These are phyloP conservation scores for Allobates femoralis DNA, from an alignment of 2,797 vertebrate genomes.

Conservation along the genomic window DNA sequence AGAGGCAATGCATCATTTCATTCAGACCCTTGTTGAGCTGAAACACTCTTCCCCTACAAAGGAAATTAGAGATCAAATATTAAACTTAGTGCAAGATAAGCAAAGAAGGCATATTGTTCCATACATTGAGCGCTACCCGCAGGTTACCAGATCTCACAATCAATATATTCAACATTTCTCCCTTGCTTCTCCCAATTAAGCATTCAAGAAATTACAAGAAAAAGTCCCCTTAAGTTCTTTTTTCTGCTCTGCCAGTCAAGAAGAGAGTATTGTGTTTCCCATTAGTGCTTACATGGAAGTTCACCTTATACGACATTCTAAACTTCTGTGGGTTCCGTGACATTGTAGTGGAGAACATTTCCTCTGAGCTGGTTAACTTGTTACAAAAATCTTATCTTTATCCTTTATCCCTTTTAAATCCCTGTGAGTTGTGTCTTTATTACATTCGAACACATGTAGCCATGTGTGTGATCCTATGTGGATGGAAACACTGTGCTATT, in stretches of 20 bases:
- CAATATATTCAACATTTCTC: constrained; percentile 68
- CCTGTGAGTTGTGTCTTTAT: constrained; percentile 13
- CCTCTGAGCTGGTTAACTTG: constrained; percentile 60
- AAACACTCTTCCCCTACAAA: constrained; percentile 65
- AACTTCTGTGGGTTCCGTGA: constrained; percentile 63
- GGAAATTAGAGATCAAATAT: constrained; percentile 71
- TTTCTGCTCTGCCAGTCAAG: constrained; percentile 69
- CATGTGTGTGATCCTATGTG: neutral
- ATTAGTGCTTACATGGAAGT: constrained; percentile 67
- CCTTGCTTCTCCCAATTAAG: constrained; percentile 68
- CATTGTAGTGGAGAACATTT: constrained; percentile 57
- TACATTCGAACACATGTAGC: constrained; percentile 13
- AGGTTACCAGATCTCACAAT: constrained; percentile 68
- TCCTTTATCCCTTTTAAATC: constrained; percentile 34
- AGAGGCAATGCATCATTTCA: constrained; percentile 63
- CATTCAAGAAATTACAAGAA: constrained; percentile 65
- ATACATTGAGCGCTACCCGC: constrained; percentile 58
- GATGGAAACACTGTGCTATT: neutral
- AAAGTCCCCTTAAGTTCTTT: constrained; percentile 67
- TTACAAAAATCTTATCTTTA: constrained; percentile 55
- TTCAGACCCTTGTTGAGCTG: constrained; percentile 61
- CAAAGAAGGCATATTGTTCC: constrained; percentile 69
- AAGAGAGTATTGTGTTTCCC: constrained; percentile 67
- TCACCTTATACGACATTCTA: constrained; percentile 69
- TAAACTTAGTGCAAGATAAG: constrained; percentile 65